phyloP scores from a whole-genome alignment of 2,113 vertebrate genomes.

The Phycodurus eques region DNA sequence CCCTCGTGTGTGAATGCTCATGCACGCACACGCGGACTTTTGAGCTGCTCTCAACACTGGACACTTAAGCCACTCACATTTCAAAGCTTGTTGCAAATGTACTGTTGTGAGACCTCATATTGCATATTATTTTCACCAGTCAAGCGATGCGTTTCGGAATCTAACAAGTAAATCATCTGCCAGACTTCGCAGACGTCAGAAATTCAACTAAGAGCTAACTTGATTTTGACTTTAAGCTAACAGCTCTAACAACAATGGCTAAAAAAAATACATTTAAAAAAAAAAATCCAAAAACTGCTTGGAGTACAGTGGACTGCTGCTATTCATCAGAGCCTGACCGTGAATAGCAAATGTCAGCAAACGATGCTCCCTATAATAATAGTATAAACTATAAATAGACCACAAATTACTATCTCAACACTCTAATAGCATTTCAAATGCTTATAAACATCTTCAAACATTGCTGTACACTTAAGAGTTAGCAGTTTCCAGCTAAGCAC shows the following conservation, averaged over 20 bases:
- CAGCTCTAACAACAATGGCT: not conserved
- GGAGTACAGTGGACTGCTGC: not conserved
- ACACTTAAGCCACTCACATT: slow-evolving; percentile 39
- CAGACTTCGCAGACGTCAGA: too few species aligned
- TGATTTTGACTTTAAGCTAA: not conserved
- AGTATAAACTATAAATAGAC: too few species aligned
- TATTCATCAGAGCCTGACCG: not conserved
- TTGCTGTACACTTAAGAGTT: too few species aligned
- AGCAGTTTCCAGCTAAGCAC: too few species aligned
- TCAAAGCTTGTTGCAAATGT: not conserved
- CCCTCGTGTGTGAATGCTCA: slow-evolving; percentile 46
- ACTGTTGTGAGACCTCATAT: slow-evolving; percentile 4
- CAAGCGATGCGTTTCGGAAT: not conserved
- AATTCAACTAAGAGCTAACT: too few species aligned
- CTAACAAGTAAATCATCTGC: too few species aligned
- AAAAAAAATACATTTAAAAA: too few species aligned
- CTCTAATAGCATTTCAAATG: too few species aligned
- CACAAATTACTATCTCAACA: too few species aligned
- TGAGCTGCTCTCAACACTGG: slow-evolving; percentile 17
- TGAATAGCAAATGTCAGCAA: too few species aligned
- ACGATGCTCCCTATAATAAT: too few species aligned
- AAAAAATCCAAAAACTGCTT: not conserved
- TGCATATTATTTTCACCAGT: slow-evolving; percentile 26
- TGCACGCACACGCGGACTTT: slow-evolving; percentile 12
- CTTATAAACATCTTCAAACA: too few species aligned